phyloP scores from a whole-genome alignment of 2,888 invertebrate species.

The Coremacera marginata region DNA sequence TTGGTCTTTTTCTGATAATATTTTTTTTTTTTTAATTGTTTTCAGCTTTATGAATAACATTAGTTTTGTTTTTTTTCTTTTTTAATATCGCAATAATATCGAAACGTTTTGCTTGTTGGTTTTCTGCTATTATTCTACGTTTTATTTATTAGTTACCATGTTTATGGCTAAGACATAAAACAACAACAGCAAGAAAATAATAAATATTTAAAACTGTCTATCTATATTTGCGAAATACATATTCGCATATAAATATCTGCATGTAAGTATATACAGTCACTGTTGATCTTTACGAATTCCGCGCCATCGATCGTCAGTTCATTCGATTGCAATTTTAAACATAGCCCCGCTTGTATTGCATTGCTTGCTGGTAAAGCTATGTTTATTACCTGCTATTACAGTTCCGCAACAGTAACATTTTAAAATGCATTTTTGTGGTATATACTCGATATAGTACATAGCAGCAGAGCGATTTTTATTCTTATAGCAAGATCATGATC shows the following conservation, averaged over 20 bases:
- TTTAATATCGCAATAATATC: neutral
- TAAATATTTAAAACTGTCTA: no score
- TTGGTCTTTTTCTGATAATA: neutral
- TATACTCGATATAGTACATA: neutral
- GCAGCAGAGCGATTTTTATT: neutral
- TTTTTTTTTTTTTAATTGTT: neutral
- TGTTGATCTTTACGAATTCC: no score
- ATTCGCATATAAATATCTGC: no score
- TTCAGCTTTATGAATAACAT: neutral
- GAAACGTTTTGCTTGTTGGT: neutral
- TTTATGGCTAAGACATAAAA: neutral
- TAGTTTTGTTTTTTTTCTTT: neutral
- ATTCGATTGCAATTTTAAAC: no score
- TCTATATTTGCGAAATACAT: no score
- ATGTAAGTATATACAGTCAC: no score
- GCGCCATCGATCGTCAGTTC: no score
- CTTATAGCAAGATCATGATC: neutral
- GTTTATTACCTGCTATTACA: neutral
- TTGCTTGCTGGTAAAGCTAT: no score
- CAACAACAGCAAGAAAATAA: neutral
- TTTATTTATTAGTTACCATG: slow-evolving; percentile 12
- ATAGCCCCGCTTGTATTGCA: no score
- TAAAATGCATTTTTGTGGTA: slow-evolving; percentile 4
- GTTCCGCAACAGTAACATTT: neutral
- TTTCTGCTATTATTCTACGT: neutral